These are phyloP conservation scores for Cherax destructor DNA, from an alignment of 1,140 invertebrate genomes.

Conservation along the genomic window DNA sequence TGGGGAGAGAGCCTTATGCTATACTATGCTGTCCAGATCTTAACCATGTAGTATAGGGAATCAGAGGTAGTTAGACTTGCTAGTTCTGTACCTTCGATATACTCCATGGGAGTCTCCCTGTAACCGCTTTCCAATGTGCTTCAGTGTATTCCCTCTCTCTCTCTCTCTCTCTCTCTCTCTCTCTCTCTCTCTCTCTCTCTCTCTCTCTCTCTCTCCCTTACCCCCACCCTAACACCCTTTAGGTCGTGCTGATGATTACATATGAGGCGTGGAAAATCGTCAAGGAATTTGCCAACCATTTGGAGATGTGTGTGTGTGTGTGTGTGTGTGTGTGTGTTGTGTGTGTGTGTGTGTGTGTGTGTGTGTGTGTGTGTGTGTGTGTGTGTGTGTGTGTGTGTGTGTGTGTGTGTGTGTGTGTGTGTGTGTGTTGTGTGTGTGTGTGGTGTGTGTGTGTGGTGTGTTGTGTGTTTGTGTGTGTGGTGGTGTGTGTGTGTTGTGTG, in stretches of 20 bases:
- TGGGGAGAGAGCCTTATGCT: too few relatives aligned
- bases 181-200: neutral
- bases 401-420: neutral
- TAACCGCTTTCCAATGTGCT: too few relatives aligned
- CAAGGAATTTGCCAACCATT: constrained; percentile 44
- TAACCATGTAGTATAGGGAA: too few relatives aligned
- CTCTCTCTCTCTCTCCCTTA: neutral
- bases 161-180: constrained; percentile 6
- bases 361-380: constrained; percentile 49
- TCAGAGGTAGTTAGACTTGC: too few relatives aligned
- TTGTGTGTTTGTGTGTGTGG: too few relatives aligned
- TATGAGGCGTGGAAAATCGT: constrained; percentile 40
- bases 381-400: constrained; percentile 42
- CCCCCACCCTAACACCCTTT: neutral
- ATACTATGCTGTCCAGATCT: too few relatives aligned
- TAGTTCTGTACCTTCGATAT: too few relatives aligned
- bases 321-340: constrained; percentile 51
- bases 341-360: constrained; percentile 48
- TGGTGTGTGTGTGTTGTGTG: too few relatives aligned
- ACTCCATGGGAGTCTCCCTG: too few relatives aligned
- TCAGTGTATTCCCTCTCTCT: neutral
- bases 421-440: neutral
- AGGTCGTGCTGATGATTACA: constrained; percentile 31
- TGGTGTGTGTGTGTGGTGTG: too few relatives aligned
- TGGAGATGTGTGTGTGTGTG: constrained; percentile 15